Conservation (phyloP, 2,113 vertebrate species). For the Burhinus oedicnemus region DNA sequence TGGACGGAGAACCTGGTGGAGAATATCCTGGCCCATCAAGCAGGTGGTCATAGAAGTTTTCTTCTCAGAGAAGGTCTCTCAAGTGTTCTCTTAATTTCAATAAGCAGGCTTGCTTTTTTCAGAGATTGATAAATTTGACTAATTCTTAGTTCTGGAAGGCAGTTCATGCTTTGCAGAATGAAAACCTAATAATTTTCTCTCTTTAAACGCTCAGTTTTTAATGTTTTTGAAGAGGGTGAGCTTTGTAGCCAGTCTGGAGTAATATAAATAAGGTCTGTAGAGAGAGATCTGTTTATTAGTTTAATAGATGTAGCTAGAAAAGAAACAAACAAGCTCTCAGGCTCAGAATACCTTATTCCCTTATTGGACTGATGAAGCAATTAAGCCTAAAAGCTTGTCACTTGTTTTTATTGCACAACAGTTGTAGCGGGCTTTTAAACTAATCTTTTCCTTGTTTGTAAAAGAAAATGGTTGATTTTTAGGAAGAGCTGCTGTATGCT, state of each 20-base stretch:
- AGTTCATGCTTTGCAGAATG: background rate
- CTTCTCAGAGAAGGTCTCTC: background rate
- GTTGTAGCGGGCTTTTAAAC: conserved; percentile 31
- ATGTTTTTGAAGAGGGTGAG: background rate
- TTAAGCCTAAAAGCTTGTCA: conserved; percentile 45
- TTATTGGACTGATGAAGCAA: conserved; percentile 7
- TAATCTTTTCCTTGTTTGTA: conserved; percentile 3
- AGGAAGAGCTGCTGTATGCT: background rate
- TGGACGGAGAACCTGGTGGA: background rate
- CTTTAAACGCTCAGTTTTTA: background rate
- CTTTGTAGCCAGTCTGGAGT: background rate
- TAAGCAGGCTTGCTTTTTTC: background rate
- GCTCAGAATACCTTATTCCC: background rate
- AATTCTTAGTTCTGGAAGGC: background rate
- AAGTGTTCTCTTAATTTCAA: background rate
- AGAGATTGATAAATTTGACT: background rate
- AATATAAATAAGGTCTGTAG: background rate
- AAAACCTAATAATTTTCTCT: background rate
- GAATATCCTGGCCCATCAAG: background rate
- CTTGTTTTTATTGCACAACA: background rate
- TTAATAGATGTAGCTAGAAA: background rate
- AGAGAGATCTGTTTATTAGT: background rate
- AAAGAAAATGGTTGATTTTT: background rate
- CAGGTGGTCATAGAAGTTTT: background rate
- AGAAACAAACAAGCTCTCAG: background rate